phyloP scores from a whole-genome alignment of 2,888 invertebrate species.

The Cylindroiulus punctatus region DNA sequence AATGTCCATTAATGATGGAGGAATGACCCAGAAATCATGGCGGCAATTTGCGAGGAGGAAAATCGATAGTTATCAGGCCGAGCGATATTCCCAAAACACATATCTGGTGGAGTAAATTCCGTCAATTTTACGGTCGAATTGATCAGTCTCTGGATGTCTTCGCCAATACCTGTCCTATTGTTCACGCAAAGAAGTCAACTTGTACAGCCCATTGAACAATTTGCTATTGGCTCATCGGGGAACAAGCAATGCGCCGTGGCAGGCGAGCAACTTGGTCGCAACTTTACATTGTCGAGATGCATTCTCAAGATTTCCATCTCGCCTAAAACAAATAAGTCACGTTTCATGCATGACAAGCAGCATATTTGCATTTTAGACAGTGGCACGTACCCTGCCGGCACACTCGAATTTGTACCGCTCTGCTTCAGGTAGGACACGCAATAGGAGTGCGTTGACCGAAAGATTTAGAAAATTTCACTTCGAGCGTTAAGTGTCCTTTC shows the following conservation, averaged over 20 bases:
- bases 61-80: conserved; percentile 18
- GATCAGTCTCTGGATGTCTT: neutral
- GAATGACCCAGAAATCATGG: conserved; percentile 4
- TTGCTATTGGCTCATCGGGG: too few species aligned
- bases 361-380: neutral
- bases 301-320: neutral
- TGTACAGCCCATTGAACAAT: neutral
- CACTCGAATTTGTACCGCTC: neutral
- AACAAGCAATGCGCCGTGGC: neutral
- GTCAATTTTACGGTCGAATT: neutral
- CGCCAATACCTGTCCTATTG: neutral
- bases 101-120: neutral
- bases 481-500: neutral
- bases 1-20: neutral
- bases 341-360: neutral
- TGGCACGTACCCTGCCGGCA: neutral
- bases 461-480: neutral
- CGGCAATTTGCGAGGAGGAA: neutral
- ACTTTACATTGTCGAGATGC: neutral
- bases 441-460: neutral
- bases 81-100: conserved; percentile 11
- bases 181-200: neutral
- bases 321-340: conserved; percentile 10
- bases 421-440: neutral
- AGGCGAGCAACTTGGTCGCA: neutral